Percentiles rank a stretch among this genome's conserved stretches.
Conservation (phyloP, 2,113 vertebrate genomes). For the Lepus americanus region DNA sequence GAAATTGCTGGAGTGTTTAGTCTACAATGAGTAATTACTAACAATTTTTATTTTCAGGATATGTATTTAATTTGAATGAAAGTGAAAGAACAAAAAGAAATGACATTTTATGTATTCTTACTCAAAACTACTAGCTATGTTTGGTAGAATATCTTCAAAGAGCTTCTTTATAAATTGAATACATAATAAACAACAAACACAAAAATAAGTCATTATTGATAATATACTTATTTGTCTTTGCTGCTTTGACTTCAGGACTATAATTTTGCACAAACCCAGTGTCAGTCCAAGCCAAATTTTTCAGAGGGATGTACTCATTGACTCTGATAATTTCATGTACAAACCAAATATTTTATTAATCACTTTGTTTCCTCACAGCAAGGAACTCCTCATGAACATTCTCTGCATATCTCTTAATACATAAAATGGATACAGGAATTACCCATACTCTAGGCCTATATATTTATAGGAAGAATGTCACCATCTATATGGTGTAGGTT, state of each 20-base stretch:
- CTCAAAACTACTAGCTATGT: not conserved
- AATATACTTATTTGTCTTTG: not conserved
- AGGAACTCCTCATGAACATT: not conserved
- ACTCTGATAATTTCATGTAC: not conserved
- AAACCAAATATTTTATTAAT: not conserved
- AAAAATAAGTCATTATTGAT: not conserved
- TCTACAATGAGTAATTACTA: not conserved
- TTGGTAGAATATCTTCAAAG: not conserved
- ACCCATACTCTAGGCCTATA: not conserved
- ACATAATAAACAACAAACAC: not conserved
- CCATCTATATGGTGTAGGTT: not conserved
- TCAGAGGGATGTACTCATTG: not conserved
- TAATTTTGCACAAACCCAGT: not conserved
- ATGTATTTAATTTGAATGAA: conserved; percentile 25
- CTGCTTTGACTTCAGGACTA: not conserved
- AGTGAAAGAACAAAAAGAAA: not conserved
- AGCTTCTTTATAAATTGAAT: not conserved
- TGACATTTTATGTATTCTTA: not conserved
- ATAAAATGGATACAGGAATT: not conserved
- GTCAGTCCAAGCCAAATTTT: not conserved
- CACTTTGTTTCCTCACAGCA: not conserved
- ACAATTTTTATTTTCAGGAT: conserved; percentile 1
- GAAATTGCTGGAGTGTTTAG: not conserved
- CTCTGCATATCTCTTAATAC: not conserved
- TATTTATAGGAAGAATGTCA: not conserved